Conservation (phyloP, 2,797 vertebrate species). For the Valencia hispanica region DNA sequence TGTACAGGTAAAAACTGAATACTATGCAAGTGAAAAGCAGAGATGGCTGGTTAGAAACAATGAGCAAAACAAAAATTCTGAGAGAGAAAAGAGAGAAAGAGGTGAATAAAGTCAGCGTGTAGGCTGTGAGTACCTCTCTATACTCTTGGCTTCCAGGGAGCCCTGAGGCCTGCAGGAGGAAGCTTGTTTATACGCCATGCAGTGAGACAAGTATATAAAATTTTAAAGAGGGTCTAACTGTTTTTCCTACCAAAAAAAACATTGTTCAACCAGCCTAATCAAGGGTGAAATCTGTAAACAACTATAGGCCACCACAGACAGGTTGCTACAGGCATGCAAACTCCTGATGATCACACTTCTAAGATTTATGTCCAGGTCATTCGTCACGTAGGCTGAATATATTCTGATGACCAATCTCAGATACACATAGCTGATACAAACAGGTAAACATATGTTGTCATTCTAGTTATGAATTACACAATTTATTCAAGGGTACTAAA, state of each 20-base stretch:
- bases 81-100: slow-evolving; percentile 5
- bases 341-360: not conserved
- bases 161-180: slow-evolving; percentile 53
- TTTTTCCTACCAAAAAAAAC: not conserved
- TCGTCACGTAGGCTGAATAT: not conserved
- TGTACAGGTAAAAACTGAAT: not conserved
- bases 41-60: slow-evolving; percentile 2
- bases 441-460: not conserved
- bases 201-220: slow-evolving; percentile 62
- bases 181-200: slow-evolving; percentile 24
- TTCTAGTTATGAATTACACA: not conserved
- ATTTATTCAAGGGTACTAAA: not conserved
- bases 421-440: not conserved
- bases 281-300: not conserved
- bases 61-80: slow-evolving; percentile 13
- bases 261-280: not conserved
- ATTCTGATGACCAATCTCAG: not conserved
- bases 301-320: not conserved
- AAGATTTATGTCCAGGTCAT: not conserved
- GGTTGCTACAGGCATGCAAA: slow-evolving; percentile 1
- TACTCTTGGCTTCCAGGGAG: slow-evolving; percentile 41
- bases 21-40: not conserved
- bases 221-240: not conserved
- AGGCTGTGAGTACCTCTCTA: slow-evolving; percentile 50
- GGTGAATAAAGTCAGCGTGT: slow-evolving; percentile 36